A percentile compares a stretch with the other conserved stretches of the same genome.
phyloP scores from a whole-genome alignment of 2,113 vertebrate genomes.

The Cyanocitta stelleri region DNA sequence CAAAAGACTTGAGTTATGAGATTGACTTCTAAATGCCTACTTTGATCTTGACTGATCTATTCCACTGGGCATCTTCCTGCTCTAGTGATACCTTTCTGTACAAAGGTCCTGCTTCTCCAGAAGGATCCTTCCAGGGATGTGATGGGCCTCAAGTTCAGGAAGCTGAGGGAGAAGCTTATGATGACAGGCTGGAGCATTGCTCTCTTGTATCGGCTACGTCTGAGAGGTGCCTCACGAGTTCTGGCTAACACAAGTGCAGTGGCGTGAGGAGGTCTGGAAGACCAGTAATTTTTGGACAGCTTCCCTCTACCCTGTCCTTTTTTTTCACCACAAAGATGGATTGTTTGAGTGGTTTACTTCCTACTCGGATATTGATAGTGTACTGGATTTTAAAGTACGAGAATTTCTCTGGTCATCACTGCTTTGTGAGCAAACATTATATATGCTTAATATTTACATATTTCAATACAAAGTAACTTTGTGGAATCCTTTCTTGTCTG shows the following conservation, averaged over 20 bases:
- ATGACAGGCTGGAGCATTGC: background rate
- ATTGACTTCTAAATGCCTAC: background rate
- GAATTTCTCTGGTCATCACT: background rate
- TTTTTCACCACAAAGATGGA: background rate
- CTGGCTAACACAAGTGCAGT: background rate
- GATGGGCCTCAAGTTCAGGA: background rate
- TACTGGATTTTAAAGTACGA: background rate
- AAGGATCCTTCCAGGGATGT: background rate
- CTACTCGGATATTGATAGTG: background rate
- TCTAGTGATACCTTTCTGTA: background rate
- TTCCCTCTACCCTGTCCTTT: background rate
- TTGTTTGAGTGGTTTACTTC: background rate
- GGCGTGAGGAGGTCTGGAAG: background rate
- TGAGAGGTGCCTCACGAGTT: background rate
- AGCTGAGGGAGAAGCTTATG: background rate
- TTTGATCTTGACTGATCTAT: background rate
- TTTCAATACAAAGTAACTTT: background rate
- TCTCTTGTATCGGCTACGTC: accelerated
- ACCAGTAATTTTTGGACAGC: background rate
- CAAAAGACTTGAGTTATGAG: background rate
- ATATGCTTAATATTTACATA: background rate
- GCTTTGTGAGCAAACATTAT: background rate
- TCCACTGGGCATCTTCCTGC: background rate
- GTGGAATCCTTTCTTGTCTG: background rate
- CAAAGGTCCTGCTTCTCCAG: background rate